These are phyloP conservation scores for Catamblyrhynchus diadema DNA, from an alignment of 2,797 vertebrate genomes.

Conservation along the genomic window DNA sequence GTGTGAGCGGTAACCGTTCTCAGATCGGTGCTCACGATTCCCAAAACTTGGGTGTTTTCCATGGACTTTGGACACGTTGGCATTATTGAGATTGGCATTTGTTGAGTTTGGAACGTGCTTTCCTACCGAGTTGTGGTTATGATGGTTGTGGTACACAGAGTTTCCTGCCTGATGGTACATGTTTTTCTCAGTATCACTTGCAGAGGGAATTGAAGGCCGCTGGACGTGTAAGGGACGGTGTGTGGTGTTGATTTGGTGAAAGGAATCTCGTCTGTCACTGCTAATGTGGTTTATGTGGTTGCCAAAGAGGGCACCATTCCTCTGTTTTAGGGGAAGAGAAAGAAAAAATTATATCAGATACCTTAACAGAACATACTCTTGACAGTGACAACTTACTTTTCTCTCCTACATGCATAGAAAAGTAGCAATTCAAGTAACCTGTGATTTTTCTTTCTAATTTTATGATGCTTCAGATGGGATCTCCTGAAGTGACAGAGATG, in stretches of 20 bases:
- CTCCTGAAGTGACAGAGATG: slow-evolving; percentile 13
- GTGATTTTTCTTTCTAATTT: slow-evolving; percentile 44
- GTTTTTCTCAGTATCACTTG: slow-evolving; percentile 89
- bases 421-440: slow-evolving; percentile 20
- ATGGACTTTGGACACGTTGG: slow-evolving; percentile 92
- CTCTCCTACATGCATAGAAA: slow-evolving; percentile 40
- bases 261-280: slow-evolving; percentile 88
- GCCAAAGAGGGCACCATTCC: slow-evolving; percentile 95
- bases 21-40: slow-evolving; percentile 82
- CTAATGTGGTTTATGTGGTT: slow-evolving; percentile 95
- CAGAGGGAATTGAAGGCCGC: slow-evolving; percentile 83
- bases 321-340: slow-evolving; percentile 83
- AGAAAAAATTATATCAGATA: slow-evolving; percentile 32
- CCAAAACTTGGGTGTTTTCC: slow-evolving; percentile 82
- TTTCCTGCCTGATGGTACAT: slow-evolving; percentile 78
- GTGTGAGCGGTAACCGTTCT: slow-evolving; percentile 85
- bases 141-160: slow-evolving; percentile 86
- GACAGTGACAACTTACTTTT: slow-evolving; percentile 12
- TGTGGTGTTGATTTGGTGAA: slow-evolving; percentile 94
- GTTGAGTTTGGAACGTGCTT: slow-evolving; percentile 94
- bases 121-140: slow-evolving; percentile 87
- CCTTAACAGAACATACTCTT: not conserved
- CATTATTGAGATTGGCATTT: slow-evolving; percentile 99
- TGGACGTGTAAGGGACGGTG: slow-evolving; percentile 94
- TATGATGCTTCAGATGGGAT: not conserved